A percentile compares a stretch with the other conserved stretches of the same genome.
Evolutionary conservation across 2,113 vertebrate species (phyloP).

Genomic region (Indicator indicator): DNA sequence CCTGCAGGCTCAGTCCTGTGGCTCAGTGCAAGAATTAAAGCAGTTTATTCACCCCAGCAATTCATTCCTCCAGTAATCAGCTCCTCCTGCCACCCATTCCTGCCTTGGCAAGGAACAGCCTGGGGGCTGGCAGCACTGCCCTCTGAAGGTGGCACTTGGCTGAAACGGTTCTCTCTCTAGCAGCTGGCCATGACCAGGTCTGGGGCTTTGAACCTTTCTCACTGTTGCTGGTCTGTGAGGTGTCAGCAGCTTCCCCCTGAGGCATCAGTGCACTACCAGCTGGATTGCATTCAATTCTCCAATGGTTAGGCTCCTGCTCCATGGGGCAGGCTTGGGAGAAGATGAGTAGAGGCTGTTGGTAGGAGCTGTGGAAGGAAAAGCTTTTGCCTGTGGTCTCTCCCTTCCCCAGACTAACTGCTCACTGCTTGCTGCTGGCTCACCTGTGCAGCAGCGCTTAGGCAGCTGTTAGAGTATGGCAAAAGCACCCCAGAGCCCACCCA

Average conservation of each 20-base stretch:
- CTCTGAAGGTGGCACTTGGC: neutral
- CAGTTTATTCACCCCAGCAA: neutral
- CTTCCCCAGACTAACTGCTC: neutral
- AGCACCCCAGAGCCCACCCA: rapidly evolving
- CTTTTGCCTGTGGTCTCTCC: neutral
- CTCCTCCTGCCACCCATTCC: neutral
- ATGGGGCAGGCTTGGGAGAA: neutral
- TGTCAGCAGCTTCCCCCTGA: slow-evolving; percentile 8
- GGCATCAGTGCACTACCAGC: neutral
- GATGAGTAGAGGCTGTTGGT: neutral
- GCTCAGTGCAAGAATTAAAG: slow-evolving; percentile 1
- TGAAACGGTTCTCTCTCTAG: neutral
- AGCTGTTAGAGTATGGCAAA: neutral
- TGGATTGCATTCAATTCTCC: neutral
- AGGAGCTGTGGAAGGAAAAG: neutral
- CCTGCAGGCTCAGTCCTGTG: neutral
- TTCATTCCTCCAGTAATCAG: neutral
- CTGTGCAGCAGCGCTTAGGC: neutral
- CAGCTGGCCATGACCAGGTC: neutral
- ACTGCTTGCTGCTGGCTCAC: neutral
- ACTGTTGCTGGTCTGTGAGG: neutral
- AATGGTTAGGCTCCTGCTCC: neutral
- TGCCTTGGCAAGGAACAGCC: neutral
- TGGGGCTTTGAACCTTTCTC: neutral
- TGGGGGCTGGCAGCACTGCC: neutral